These are phyloP conservation scores for Diplodus puntazzo DNA, from an alignment of 2,797 vertebrate species.

Conservation along the genomic window DNA sequence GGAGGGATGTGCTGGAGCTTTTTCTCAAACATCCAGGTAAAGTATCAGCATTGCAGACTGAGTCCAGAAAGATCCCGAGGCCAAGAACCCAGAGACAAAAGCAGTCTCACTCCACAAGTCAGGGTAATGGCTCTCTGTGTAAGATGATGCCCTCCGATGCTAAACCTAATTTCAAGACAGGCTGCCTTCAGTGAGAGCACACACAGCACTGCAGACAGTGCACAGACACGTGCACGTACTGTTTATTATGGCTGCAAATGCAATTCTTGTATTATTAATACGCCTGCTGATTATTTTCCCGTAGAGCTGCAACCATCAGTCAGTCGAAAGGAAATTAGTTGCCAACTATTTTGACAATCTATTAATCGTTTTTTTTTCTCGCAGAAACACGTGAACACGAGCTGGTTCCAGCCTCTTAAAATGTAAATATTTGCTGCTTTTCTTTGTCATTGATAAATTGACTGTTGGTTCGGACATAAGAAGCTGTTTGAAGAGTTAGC, in stretches of 20 bases:
- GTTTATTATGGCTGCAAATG: neutral
- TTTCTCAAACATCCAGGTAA: conserved; percentile 38
- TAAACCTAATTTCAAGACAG: conserved; percentile 48
- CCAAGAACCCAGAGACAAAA: conserved; percentile 62
- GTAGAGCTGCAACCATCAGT: no score
- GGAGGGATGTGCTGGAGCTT: conserved; percentile 13
- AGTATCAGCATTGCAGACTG: conserved; percentile 20
- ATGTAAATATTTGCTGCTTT: no score
- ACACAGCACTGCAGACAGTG: conserved; percentile 6
- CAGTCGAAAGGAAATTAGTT: no score
- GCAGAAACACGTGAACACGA: no score
- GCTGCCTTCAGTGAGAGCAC: conserved; percentile 13
- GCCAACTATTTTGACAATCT: no score
- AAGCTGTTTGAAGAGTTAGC: no score
- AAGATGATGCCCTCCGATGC: conserved; percentile 69
- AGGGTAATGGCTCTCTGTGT: conserved; percentile 64
- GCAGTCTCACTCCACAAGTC: conserved; percentile 69
- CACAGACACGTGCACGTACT: neutral
- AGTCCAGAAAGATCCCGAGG: conserved; percentile 53
- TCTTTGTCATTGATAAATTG: no score
- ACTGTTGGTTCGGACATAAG: no score
- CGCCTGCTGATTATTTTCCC: neutral
- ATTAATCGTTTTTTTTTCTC: no score
- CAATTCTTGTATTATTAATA: neutral
- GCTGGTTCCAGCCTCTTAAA: no score